phyloP scores from a whole-genome alignment of 2,797 vertebrate genomes.

The Urocyon cinereoargenteus region DNA sequence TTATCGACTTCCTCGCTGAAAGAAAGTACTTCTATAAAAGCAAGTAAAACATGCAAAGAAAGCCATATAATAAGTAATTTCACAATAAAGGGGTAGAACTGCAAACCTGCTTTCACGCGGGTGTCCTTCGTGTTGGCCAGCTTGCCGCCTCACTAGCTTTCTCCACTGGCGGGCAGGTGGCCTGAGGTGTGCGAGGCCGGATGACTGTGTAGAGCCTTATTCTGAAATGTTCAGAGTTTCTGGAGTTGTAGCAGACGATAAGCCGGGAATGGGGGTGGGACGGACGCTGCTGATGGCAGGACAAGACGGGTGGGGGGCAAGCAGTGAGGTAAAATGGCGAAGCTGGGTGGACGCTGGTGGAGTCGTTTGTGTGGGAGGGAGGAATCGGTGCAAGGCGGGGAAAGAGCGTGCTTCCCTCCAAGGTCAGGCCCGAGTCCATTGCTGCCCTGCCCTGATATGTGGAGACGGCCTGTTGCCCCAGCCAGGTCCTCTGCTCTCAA shows the following conservation, averaged over 20 bases:
- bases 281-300: neutral
- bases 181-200: neutral
- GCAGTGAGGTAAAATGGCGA: neutral
- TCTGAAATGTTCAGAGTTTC: neutral
- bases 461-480: neutral
- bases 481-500: neutral
- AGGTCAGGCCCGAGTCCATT: neutral
- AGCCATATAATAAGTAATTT: slow-evolving; percentile 60
- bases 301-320: neutral
- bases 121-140: neutral
- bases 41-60: slow-evolving; percentile 54
- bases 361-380: neutral
- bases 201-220: neutral
- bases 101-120: neutral
- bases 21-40: slow-evolving; percentile 61
- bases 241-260: neutral
- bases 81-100: slow-evolving; percentile 47
- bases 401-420: neutral
- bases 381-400: neutral
- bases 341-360: neutral
- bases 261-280: neutral
- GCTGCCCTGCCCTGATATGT: neutral
- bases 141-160: neutral
- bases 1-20: slow-evolving; percentile 57
- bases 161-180: neutral